Percentiles rank a stretch among this genome's conserved stretches.
Conservation (phyloP, 2,888 invertebrate species). For the Ectemnius cavifrons region DNA sequence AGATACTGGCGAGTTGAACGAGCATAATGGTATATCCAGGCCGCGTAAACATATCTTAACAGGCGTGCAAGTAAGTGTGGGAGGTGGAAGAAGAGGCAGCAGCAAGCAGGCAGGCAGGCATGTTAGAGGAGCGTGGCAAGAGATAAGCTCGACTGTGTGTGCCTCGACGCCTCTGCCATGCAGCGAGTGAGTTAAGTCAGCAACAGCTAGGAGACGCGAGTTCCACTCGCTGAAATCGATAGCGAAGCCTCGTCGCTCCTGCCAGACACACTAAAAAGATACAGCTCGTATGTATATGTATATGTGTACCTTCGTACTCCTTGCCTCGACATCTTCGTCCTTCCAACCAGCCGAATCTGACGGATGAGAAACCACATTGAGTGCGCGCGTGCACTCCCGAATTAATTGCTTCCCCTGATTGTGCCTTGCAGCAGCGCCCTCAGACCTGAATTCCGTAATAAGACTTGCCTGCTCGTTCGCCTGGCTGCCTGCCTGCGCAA, state of each 20-base stretch:
- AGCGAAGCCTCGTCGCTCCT: slow-evolving; percentile 37
- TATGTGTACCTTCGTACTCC: too few relatives aligned
- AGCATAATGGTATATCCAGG: slow-evolving; percentile 52
- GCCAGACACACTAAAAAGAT: slow-evolving; percentile 23
- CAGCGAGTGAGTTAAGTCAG: slow-evolving; percentile 42
- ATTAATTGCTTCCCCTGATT: slow-evolving; percentile 47
- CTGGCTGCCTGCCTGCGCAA: background rate
- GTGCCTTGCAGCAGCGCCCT: slow-evolving; percentile 20
- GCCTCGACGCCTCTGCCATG: slow-evolving; percentile 20
- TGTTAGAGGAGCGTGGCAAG: slow-evolving; percentile 3
- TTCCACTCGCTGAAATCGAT: slow-evolving; percentile 47
- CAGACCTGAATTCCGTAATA: slow-evolving; percentile 26
- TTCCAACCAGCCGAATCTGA: background rate
- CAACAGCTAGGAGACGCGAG: slow-evolving; percentile 8
- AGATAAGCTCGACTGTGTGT: slow-evolving; percentile 39
- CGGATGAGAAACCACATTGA: slow-evolving; percentile 36
- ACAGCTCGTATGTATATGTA: background rate
- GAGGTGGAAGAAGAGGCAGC: too few relatives aligned
- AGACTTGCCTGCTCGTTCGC: background rate
- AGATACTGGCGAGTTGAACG: slow-evolving; percentile 24
- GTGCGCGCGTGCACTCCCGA: slow-evolving; percentile 16
- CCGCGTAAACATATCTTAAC: slow-evolving; percentile 53
- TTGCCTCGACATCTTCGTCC: too few relatives aligned
- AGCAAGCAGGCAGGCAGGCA: too few relatives aligned
- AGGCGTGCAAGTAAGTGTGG: slow-evolving; percentile 14